phyloP scores from a whole-genome alignment of 2,113 vertebrate genomes.

The Pelodiscus sinensis region DNA sequence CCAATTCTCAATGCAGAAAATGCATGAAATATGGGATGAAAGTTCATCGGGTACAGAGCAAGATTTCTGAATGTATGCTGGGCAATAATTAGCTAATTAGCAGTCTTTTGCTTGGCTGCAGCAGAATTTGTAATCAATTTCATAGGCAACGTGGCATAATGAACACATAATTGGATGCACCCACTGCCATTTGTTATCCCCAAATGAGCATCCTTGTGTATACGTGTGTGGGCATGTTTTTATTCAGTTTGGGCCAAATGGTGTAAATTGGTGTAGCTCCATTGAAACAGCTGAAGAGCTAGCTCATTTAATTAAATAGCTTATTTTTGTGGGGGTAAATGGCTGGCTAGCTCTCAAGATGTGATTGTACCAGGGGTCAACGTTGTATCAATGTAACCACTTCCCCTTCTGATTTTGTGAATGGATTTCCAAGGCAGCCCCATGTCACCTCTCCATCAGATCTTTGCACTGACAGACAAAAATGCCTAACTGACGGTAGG shows the following conservation, averaged over 20 bases:
- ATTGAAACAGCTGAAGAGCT: neutral
- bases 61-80: conserved; percentile 2
- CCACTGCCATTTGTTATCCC: neutral
- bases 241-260: accelerated
- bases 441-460: neutral
- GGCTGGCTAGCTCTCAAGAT: neutral
- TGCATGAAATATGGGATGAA: neutral
- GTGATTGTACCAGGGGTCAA: accelerated
- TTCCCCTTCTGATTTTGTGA: neutral
- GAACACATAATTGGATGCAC: neutral
- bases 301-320: neutral
- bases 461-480: neutral
- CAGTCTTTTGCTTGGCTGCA: conserved; percentile 50
- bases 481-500: neutral
- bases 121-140: conserved; percentile 25
- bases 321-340: neutral
- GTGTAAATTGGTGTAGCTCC: neutral
- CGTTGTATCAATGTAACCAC: neutral
- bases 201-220: neutral
- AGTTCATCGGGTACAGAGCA: neutral
- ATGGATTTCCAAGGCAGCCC: neutral
- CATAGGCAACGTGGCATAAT: neutral
- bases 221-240: neutral
- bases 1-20: neutral
- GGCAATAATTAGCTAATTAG: conserved; percentile 69